Evolutionary conservation across 2,888 invertebrate genomes (phyloP), one percentile per base, ranked within the genome.

Genomic region (Herminia tarsipennalis): DNA sequence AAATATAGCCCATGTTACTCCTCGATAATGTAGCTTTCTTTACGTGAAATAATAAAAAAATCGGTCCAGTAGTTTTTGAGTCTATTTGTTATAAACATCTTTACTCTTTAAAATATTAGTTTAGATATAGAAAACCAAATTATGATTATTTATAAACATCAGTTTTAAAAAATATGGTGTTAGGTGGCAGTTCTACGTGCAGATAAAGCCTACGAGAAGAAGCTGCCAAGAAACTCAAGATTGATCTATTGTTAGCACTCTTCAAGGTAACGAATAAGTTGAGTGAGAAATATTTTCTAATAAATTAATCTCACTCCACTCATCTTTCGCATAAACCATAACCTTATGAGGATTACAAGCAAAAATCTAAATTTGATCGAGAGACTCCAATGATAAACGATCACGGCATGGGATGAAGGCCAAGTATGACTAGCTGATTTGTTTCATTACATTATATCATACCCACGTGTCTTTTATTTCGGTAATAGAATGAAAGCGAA

Each of bases 401-500:
- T 32, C 12, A 32, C 32, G 32, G 20, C 18, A 8, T 32, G 30
- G 10, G 30, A 18, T 8, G 30, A 2, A n/a, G 5, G 20, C 13
- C 13, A 21, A 33, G n/a, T 21, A 18, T 33, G 18, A 32, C 32
- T 27, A 3, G 20, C 18, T 18, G 8, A 6, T 27, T 12, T 8
- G 27, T 13, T 8, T 14, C 13, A 27, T 27, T 27, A 14, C 27
- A 27, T 8, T 8, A n/a, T n/a, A n/a, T n/a, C n/a, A n/a, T n/a
- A n/a, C n/a, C n/a, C n/a, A n/a, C n/a, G 8, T 13, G 5, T 35
- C 16, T 38, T 21, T 38, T 21, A 10, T 50, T 49, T 34, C 46
- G 41, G 37, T 63, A 49, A 53, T 46, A 43, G 38, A 44, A 50
- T 34, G 46, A 44, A 37, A 33, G 40, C n/a, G n/a, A n/a, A n/a